Evolutionary conservation across 2,113 vertebrate genomes (phyloP), one percentile per base, ranked within the genome.

Genomic region (Falcunculus frontatus): DNA sequence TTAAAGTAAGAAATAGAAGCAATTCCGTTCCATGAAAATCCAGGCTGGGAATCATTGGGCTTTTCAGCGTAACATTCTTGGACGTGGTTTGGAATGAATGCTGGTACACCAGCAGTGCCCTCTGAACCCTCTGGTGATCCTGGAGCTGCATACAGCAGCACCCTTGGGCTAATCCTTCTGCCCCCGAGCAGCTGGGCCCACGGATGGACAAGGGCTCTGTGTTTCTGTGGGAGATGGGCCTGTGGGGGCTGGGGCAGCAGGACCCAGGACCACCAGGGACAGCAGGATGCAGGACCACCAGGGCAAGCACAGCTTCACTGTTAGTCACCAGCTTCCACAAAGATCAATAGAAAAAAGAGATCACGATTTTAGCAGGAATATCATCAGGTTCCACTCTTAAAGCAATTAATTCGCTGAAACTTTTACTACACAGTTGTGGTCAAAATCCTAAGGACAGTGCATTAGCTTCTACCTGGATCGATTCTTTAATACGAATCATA

Each of bases 171-270:
- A 4, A 23, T 16, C 47, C 56, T 13, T 6, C 11, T 12, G 16
- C 11, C 39, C 21, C 15, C 0, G 0, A 23, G 56, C 21, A 50
- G n/a, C 39, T 3, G 12, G 29, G 56, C 33, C 23, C 35, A 10
- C 7, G 4, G 21, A 30, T 4, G 55, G 30, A 41, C 16, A 17
- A 4, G 6, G 53, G 37, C 39, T 46, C 56, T 17, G n/a, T 46
- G 49, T 4, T 11, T 41, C 82, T 49, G 78, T 4, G 11, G 26
- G 49, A 49, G n/a, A 7, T 6, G 33, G 41, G 39, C 32, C 1
- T 3, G 35, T 14, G 17, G 59, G 50, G 14, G 37, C 37, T 27
- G 44, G 44, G 29, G 16, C 57, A 42, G 76, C 76, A 63, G 33
- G 22, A 33, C 8, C 16, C 39, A 70, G n/a, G 41, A 7, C 5